phyloP scores from a whole-genome alignment of 1,140 invertebrate species.

The Odontomachus brunneus region DNA sequence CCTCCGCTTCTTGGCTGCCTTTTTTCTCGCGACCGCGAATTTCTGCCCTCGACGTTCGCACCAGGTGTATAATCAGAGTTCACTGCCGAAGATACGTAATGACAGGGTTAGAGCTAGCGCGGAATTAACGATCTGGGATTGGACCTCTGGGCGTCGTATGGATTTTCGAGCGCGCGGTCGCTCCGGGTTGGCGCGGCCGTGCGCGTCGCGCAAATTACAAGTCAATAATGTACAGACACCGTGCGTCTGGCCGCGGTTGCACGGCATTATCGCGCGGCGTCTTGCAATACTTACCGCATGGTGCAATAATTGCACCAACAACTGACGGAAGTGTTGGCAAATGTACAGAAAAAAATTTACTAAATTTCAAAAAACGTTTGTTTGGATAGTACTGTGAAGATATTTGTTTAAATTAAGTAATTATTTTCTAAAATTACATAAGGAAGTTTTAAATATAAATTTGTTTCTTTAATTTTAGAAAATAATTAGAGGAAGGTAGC shows the following conservation, averaged over 20 bases:
- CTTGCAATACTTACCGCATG: too few species aligned
- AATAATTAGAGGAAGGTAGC: too few species aligned
- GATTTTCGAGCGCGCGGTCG: conserved; percentile 59
- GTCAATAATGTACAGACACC: not conserved
- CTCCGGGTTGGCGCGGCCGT: too few species aligned
- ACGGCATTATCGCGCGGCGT: not conserved
- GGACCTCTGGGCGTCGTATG: conserved; percentile 36
- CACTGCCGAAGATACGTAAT: conserved; percentile 70
- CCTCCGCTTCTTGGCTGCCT: not conserved
- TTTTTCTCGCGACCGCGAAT: not conserved
- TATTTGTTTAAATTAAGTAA: too few species aligned
- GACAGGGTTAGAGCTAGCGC: conserved; percentile 67
- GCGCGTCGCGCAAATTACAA: conserved; percentile 56
- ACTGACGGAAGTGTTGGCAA: too few species aligned
- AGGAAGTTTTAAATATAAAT: too few species aligned
- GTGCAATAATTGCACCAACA: too few species aligned
- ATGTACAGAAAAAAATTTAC: too few species aligned
- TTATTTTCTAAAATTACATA: too few species aligned
- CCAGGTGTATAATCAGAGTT: conserved; percentile 71
- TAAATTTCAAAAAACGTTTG: too few species aligned
- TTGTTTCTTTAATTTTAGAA: too few species aligned
- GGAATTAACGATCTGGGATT: conserved; percentile 70
- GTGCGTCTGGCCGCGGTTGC: not conserved
- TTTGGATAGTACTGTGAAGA: too few species aligned
- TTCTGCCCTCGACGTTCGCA: conserved; percentile 7